Conservation (phyloP, 1,140 invertebrate genomes). For the Dendroctonus ponderosae region DNA sequence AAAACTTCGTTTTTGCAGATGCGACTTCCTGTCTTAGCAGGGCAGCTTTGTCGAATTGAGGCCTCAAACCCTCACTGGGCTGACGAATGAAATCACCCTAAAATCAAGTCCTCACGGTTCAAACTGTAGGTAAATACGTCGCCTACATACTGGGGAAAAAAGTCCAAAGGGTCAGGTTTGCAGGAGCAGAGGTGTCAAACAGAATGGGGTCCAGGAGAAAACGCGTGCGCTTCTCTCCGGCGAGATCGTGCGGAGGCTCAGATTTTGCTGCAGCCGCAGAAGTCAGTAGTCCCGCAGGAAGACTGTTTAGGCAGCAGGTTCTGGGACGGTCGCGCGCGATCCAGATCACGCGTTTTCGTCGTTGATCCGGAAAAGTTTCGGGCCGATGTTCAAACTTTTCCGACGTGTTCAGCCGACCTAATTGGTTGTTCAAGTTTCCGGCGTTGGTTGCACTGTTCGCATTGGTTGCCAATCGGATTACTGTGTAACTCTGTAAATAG, state of each 20-base stretch:
- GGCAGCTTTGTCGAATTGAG: too few relatives aligned
- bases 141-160: constrained; percentile 19
- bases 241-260: constrained; percentile 28
- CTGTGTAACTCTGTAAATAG: constrained; percentile 5
- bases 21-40: too few relatives aligned
- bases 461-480: background rate
- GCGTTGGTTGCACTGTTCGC: background rate
- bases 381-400: background rate
- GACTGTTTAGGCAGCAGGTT: background rate
- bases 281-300: constrained; percentile 33
- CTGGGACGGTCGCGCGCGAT: background rate
- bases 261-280: constrained; percentile 34
- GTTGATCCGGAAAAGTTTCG: constrained; percentile 6
- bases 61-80: too few relatives aligned
- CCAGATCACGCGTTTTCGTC: constrained; percentile 1
- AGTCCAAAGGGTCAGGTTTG: constrained; percentile 31
- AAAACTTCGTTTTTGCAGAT: too few relatives aligned
- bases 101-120: background rate
- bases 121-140: constrained; percentile 24
- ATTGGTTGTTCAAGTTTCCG: too few relatives aligned
- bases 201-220: constrained; percentile 24
- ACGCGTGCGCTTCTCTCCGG: constrained; percentile 29
- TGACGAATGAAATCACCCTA: background rate
- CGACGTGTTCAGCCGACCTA: background rate
- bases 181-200: constrained; percentile 35